Evolutionary conservation across 2,113 vertebrate genomes (phyloP).

Genomic region (Suricata suricatta): DNA sequence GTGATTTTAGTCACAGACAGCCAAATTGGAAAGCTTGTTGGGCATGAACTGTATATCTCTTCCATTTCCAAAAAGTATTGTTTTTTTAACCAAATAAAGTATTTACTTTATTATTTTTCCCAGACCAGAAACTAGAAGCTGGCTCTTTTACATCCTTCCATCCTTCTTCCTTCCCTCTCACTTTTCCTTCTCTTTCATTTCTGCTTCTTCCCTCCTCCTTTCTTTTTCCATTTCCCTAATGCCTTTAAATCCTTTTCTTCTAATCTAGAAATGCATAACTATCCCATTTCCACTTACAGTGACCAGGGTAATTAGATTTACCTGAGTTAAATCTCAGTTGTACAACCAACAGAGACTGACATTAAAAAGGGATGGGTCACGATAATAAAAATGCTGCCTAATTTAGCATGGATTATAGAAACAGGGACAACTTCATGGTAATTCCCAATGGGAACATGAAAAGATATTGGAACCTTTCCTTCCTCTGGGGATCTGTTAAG

Average conservation of each 20-base stretch:
- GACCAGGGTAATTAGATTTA: neutral
- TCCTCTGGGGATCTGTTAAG: neutral
- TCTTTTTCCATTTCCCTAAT: neutral
- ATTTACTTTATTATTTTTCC: neutral
- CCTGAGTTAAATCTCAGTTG: neutral
- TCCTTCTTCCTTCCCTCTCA: neutral
- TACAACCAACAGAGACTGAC: neutral
- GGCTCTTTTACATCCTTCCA: neutral
- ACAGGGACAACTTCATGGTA: neutral
- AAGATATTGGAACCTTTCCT: neutral
- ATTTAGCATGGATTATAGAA: neutral
- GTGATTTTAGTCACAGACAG: neutral
- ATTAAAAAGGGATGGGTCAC: neutral
- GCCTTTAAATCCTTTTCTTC: neutral
- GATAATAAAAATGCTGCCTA: constrained; percentile 13
- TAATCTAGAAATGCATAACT: neutral
- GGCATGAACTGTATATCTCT: neutral
- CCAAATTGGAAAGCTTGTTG: neutral
- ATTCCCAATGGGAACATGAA: neutral
- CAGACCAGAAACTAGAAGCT: neutral
- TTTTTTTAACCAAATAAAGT: too few relatives aligned
- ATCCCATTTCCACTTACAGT: neutral
- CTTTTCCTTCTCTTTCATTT: neutral
- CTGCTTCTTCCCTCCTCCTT: neutral
- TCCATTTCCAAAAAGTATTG: neutral